Percentiles rank a stretch among this genome's conserved stretches.
phyloP scores from a whole-genome alignment of 1,140 invertebrate genomes.

The Neotoxoptera formosana region DNA sequence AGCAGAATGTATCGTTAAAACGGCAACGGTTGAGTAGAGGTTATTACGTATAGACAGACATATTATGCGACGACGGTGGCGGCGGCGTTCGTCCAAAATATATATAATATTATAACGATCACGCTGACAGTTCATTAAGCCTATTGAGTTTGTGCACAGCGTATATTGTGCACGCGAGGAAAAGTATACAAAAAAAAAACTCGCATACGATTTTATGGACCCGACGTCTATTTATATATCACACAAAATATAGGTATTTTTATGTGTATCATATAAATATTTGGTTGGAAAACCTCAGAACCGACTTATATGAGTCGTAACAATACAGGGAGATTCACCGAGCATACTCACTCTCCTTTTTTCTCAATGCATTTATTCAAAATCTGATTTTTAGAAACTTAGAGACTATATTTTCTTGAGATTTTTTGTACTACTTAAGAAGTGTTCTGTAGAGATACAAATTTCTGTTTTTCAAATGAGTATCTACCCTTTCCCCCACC shows the following conservation, averaged over 20 bases:
- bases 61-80: neutral
- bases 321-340: too few relatives aligned
- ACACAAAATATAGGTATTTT: neutral
- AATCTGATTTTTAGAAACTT: too few relatives aligned
- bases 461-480: too few relatives aligned
- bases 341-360: too few relatives aligned
- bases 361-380: too few relatives aligned
- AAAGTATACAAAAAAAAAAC: neutral
- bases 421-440: too few relatives aligned
- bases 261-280: neutral
- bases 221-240: neutral
- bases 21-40: slow-evolving; percentile 23
- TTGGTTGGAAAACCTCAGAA: too few relatives aligned
- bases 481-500: too few relatives aligned
- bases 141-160: neutral
- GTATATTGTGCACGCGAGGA: neutral
- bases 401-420: too few relatives aligned
- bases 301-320: too few relatives aligned
- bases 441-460: too few relatives aligned
- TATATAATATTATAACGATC: neutral
- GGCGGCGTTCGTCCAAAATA: neutral
- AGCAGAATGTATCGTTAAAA: neutral
- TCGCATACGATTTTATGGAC: neutral
- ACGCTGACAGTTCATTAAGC: neutral
- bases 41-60: neutral